Base-by-base conservation (phyloP, 2,797 vertebrate genomes). In the Melanotaenia boesemani region DNA sequence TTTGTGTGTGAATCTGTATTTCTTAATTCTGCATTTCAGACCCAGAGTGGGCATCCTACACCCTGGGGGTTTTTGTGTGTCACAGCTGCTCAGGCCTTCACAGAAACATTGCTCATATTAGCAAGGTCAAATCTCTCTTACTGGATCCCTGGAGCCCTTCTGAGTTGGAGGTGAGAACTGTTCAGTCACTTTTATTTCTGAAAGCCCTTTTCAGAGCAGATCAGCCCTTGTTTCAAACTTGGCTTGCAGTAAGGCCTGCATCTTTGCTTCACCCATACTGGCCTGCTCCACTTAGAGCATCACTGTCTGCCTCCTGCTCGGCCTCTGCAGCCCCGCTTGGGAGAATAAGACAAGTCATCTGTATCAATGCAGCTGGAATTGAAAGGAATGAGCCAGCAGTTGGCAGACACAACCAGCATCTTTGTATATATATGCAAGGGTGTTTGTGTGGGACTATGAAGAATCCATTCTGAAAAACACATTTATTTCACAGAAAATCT, bases 21-120 rank as follows among this genome's bases (percentile, higher is more conserved):
- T 78, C 10, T 73, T 54, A 70, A 16, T 76, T 9, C 44, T 80
- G 50, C 20, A 22, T 93, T 93, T 5, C 93, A 98, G 97, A 95
- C 80, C 95, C 95, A 0, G 95, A 97, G 74, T 97, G 97, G 97
- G 97, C 96, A 0, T 98, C 97, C 2, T 95, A 96, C 80, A 97
- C 96, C 30, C 90, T 98, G 1, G 97, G 97, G 6, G 93, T 97
- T 74, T 97, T 98, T 86, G 91, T 98, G 88, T 98, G 97, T 84
- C 88, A 96, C 73, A 96, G 90, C 64, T 98, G 97, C 83, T 97
- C 97, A 0, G 96, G 95, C 48, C 95, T 97, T 84, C 97, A 98
- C 70, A 94, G 96, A 81, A 97, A 93, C 73, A 96, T 98, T 28
- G 95, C 96, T 6, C 95, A 96, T 58, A 93, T 97, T 93, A 98